A percentile compares a stretch with the other conserved stretches of the same genome.
Conservation (phyloP, 2,797 vertebrate genomes). For the Eulemur rubriventer region DNA sequence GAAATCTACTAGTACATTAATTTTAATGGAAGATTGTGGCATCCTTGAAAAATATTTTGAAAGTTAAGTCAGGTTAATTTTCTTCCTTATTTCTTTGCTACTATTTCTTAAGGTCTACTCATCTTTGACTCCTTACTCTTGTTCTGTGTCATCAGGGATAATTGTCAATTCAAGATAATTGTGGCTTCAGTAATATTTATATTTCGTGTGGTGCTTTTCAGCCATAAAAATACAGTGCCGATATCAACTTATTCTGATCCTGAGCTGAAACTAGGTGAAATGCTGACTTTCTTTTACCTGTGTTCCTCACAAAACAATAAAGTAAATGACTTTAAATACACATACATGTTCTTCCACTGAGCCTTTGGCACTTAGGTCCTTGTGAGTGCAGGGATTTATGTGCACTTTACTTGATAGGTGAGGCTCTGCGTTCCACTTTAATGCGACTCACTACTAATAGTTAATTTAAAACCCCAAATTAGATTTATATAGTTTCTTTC, state of each 20-base stretch:
- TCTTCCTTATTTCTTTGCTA: conserved; percentile 48
- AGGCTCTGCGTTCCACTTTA: background rate
- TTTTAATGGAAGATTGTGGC: conserved; percentile 79
- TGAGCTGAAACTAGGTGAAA: background rate
- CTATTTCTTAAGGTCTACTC: conserved; percentile 42
- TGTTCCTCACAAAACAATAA: background rate
- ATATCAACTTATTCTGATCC: background rate
- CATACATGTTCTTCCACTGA: background rate
- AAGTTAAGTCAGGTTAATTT: conserved; percentile 79
- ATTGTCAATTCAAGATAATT: background rate
- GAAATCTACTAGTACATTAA: conserved; percentile 69
- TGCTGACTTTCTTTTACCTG: background rate
- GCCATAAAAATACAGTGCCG: background rate
- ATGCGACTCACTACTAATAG: background rate
- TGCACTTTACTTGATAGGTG: background rate
- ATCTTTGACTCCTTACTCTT: conserved; percentile 52
- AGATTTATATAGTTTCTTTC: background rate
- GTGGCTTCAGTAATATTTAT: background rate
- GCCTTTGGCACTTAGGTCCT: background rate
- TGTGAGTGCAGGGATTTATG: background rate
- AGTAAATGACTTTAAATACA: background rate
- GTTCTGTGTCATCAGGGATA: background rate
- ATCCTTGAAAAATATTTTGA: conserved; percentile 76
- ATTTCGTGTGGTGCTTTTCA: conserved; percentile 8
- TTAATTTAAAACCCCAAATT: background rate